Base-by-base conservation (phyloP, 2,113 vertebrate species). In the Rhynchomys soricoides region DNA sequence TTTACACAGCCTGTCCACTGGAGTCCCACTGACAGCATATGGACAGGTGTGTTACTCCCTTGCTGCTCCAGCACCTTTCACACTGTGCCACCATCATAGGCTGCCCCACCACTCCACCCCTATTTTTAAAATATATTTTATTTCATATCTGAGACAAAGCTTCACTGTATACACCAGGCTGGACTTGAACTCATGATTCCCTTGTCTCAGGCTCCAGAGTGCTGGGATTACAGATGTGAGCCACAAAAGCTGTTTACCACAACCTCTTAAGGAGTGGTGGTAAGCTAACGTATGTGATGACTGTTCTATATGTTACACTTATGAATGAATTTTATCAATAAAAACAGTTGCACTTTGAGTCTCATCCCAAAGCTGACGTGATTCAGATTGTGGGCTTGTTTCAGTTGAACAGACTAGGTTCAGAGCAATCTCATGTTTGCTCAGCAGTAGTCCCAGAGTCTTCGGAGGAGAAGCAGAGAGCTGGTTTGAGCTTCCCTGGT, bases 291-390 rank as follows among this genome's bases (percentile, higher is more conserved):
- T 77, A 74, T 89, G 24, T 75, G 90, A 93, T 31, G n/a, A n/a
- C 59, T 94, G 37, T 59, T 73, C 66, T 68, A 52, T 78, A 75
- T n/a, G 43, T 15, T 70, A 4, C 59, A 77, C 66, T 73, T 8
- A 4, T 22, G 75, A 92, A 66, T 93, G 75, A 57, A 68, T 89
- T 94, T 93, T 31, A 43, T 78, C 91, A 74, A 93, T 89, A 79
- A 83, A 90, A 70, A 64, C 12, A 37, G 64, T 24, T 59, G 45
- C 78, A 82, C 73, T 85, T 75, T 64, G 45, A 66, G 83, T 26
- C 37, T 19, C 66, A 70, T 62, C 45, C 74, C 79, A 24, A 78
- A 86, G 19, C 64, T 70, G 26, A 83, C 48, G 71, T 94, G 52
- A 45, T 88, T 89, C 90, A 93, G 29, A 78, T 37, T 45, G 40